Evolutionary conservation across 2,888 invertebrate species (phyloP).

Genomic region (Tanytarsus gracilentus): DNA sequence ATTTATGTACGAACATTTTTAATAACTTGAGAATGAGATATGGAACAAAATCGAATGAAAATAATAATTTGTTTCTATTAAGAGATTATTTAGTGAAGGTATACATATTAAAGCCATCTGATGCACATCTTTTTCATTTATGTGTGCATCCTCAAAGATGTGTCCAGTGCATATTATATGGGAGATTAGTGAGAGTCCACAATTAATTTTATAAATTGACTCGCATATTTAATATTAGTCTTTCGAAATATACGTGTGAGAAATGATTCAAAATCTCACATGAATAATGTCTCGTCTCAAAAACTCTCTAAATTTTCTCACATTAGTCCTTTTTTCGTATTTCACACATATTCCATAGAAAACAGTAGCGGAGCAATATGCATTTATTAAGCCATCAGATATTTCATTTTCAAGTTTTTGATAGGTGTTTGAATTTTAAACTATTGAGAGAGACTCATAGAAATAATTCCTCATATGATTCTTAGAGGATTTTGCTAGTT

Average conservation of each 20-base stretch:
- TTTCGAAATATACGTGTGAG: too few species aligned
- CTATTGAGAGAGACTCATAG: too few species aligned
- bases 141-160: not conserved
- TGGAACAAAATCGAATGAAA: not conserved
- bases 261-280: too few species aligned
- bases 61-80: slow-evolving; percentile 6
- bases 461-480: too few species aligned
- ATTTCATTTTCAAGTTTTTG: not conserved
- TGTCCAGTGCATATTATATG: not conserved
- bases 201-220: slow-evolving; percentile 25
- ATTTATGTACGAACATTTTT: slow-evolving; percentile 2
- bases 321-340: too few species aligned
- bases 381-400: too few species aligned
- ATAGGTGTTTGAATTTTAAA: slow-evolving; percentile 15
- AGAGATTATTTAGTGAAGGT: not conserved
- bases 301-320: too few species aligned
- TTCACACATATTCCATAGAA: too few species aligned
- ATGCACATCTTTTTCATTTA: not conserved
- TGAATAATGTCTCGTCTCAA: too few species aligned
- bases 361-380: too few species aligned
- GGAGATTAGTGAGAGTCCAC: not conserved
- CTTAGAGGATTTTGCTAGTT: too few species aligned
- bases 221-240: slow-evolving; percentile 14
- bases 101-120: not conserved
- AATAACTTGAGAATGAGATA: not conserved